Evolutionary conservation across 2,797 vertebrate genomes (phyloP).

Genomic region (Sebastes hubbsi): DNA sequence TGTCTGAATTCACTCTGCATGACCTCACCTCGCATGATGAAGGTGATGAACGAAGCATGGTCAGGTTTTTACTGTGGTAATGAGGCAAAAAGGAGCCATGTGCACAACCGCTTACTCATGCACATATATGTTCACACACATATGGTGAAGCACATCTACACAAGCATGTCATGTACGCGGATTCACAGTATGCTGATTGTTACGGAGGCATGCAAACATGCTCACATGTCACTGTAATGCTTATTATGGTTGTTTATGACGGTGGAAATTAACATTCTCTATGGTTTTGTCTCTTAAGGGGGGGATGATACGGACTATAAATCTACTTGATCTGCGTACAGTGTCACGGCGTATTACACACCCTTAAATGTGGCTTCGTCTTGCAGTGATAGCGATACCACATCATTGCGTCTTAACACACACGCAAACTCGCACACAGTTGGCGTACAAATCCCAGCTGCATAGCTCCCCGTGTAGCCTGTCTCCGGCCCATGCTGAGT

Average conservation of each 20-base stretch:
- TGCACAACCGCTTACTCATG: conserved; percentile 3
- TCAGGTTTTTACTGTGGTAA: conserved; percentile 14
- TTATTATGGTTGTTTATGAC: conserved; percentile 70
- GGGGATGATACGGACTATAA: conserved; percentile 60
- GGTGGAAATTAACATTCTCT: conserved; percentile 72
- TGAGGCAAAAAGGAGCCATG: conserved; percentile 14
- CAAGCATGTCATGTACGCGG: conserved; percentile 7
- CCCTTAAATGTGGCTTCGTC: conserved; percentile 56
- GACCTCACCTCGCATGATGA: conserved; percentile 53
- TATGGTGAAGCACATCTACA: not conserved
- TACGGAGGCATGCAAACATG: conserved; percentile 31
- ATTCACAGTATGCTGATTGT: conserved; percentile 9
- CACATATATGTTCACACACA: not conserved
- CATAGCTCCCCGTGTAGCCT: conserved; percentile 50
- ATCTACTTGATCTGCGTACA: conserved; percentile 58
- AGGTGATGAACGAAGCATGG: conserved; percentile 25
- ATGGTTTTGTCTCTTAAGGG: conserved; percentile 53
- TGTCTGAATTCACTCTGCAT: conserved; percentile 50
- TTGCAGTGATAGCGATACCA: conserved; percentile 49
- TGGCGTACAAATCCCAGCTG: conserved; percentile 51
- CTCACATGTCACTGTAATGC: conserved; percentile 42
- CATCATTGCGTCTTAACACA: conserved; percentile 32
- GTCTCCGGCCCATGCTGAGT: conserved; percentile 72
- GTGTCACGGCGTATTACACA: conserved; percentile 60
- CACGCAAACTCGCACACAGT: conserved; percentile 35